Evolutionary conservation across 1,140 invertebrate species (phyloP), one percentile per base, ranked within the genome.

Genomic region (Hyles vespertilio): DNA sequence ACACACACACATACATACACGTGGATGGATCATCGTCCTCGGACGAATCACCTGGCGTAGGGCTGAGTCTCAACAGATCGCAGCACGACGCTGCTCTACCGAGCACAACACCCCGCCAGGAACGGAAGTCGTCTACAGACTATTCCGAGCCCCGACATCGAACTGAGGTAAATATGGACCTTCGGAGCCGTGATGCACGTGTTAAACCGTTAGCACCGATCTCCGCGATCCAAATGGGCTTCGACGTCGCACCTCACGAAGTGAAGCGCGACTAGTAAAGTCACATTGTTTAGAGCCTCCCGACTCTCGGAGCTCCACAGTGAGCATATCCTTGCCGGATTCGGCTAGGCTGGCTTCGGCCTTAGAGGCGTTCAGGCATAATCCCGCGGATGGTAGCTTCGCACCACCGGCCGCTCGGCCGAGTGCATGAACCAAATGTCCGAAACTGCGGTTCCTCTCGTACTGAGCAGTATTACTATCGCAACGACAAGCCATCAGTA

Each of bases 331-430:
- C 22, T 85, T 87, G 87, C 87, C 81, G 81, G 82, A 90, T 90
- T 81, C 86, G 87, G 87, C 91, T 92, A 92, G 92, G 88, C 87
- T 87, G 92, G 92, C 92, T 94, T 92, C 92, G 90, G 91, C 91
- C 93, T 94, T 94, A 94, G 93, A 95, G 93, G 93, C 93, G 92
- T 95, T 94, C 93, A 95, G 93, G 91, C 92, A 92, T 94, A 94
- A 94, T 94, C 92, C 92, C 89, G 91, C 93, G 92, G 93, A 94
- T 94, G 93, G 93, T 94, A 94, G 93, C 93, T 91, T 94, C 93
- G 92, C 92, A 92, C 92, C 91, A 92, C 87, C 89, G 91, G 81
- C 90, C 89, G 87, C 83, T 92, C 91, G 90, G 90, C 89, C 91
- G 89, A 93, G 92, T 92, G 91, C 92, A 90, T 90, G 89, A 92